phyloP scores from a whole-genome alignment of 1,140 invertebrate species.

The Calycopis cecrops region DNA sequence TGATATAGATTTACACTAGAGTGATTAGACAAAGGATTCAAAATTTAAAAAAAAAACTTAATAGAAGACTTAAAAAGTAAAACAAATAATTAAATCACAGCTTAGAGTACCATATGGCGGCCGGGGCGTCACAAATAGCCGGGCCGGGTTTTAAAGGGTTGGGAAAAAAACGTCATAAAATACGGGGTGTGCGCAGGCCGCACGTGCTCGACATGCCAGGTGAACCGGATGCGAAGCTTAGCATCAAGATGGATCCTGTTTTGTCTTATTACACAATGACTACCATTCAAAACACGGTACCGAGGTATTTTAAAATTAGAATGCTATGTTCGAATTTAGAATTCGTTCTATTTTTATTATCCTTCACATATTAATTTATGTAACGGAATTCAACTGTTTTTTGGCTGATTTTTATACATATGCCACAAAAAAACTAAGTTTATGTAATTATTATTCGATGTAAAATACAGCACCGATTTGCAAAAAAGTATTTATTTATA shows the following conservation, averaged over 20 bases:
- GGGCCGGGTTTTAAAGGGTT: slow-evolving; percentile 17
- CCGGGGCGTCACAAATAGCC: slow-evolving; percentile 21
- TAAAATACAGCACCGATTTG: no score
- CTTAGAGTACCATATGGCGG: slow-evolving; percentile 10
- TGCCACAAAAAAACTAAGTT: no score
- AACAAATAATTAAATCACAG: slow-evolving; percentile 8
- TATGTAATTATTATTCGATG: no score
- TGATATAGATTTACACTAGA: no score
- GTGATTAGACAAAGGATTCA: neutral
- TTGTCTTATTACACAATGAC: slow-evolving; percentile 17
- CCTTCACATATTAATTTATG: no score
- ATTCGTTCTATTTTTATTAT: no score
- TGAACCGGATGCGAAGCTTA: slow-evolving; percentile 28
- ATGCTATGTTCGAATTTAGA: no score
- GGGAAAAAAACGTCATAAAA: slow-evolving; percentile 25
- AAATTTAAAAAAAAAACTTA: neutral
- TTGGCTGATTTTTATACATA: no score
- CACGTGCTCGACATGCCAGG: slow-evolving; percentile 31
- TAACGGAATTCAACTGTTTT: no score
- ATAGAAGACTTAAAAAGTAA: slow-evolving; percentile 10
- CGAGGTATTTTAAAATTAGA: no score
- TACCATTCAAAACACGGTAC: neutral
- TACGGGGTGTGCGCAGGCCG: slow-evolving; percentile 13
- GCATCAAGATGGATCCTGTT: slow-evolving; percentile 11
- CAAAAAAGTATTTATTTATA: no score